phyloP scores from a whole-genome alignment of 2,888 invertebrate species.

The Cryptocephalus moraei region DNA sequence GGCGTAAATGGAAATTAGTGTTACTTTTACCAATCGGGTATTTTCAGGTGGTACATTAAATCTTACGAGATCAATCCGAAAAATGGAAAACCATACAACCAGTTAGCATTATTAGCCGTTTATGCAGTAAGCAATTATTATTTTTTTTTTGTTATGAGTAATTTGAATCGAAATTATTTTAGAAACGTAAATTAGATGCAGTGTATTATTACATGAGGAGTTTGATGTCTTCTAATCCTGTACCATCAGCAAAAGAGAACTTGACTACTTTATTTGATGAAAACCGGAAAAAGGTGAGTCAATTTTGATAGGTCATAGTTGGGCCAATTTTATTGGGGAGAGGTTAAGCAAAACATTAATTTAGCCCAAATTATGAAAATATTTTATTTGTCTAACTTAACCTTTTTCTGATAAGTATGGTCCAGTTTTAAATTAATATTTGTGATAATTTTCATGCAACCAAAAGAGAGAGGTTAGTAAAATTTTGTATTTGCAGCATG shows the following conservation, averaged over 20 bases:
- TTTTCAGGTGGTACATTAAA: slow-evolving; percentile 73
- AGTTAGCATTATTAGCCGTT: slow-evolving; percentile 82
- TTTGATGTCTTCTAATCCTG: slow-evolving; percentile 87
- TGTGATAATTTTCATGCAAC: no score
- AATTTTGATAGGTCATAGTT: no score
- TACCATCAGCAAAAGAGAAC: slow-evolving; percentile 84
- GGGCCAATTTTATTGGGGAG: no score
- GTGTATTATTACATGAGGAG: slow-evolving; percentile 95
- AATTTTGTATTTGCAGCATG: no score
- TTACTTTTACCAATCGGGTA: no score
- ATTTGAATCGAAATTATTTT: slow-evolving; percentile 30
- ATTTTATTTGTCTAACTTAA: slow-evolving; percentile 2
- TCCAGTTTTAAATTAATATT: no score
- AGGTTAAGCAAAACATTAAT: no score
- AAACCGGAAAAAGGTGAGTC: slow-evolving; percentile 73
- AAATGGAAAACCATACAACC: slow-evolving; percentile 92
- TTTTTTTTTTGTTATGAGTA: no score
- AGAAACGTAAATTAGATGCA: slow-evolving; percentile 91
- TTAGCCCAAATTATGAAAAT: background rate
- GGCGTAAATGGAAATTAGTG: no score
- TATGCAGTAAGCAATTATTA: slow-evolving; percentile 53
- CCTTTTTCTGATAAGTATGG: no score
- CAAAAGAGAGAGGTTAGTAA: no score
- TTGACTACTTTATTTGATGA: slow-evolving; percentile 83
- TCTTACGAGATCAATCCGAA: slow-evolving; percentile 90